Base-by-base conservation (phyloP, 2,797 vertebrate species). In the Sphaeramia orbicularis region DNA sequence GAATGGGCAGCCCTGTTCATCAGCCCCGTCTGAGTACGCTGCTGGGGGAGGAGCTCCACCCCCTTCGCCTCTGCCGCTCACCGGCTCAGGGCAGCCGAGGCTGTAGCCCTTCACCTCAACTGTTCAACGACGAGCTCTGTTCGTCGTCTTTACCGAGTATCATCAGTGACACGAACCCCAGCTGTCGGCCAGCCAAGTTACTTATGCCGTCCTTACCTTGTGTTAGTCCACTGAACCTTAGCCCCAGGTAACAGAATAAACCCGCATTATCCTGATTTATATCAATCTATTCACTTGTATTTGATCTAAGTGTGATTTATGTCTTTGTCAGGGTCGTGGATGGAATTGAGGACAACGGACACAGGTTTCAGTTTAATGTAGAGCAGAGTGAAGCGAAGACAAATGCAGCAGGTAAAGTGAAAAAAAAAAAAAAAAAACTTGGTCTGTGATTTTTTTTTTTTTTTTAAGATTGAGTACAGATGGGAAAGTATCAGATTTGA, bases 261-360 rank as follows among this genome's bases (percentile, higher is more conserved):
- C 52, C 14, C 13, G 12, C 3, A 65, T 61, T 16, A 42, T 16
- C 4, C 18, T 55, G 49, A 11, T 40, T 13, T 13, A 55, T 11
- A 57, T 42, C 6, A 47, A 14, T 36, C 0, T 15, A 50, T 56
- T 6, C 30, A 8, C 55, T 54, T 76, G 37, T 11, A 36, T 45
- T 4, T 36, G 0, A 47, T n/a, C 2, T 64, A 15, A 62, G 44
- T 8, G 3, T 6, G 2, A 61, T 78, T 55, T 74, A n/a, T 80
- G 27, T 69, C 35, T 58, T 61, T 65, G 24, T 11, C 60, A 99
- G 97, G 86, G 92, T 99, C 10, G 97, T 98, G 71, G 97, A 99
- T 35, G 97, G 97, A 65, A 97, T 96, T 40, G 97, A 99, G 74
- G 97, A 98, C 81, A 93, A 95, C 0, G 86, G 92, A n/a, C 91